Base-by-base conservation (phyloP, 2,888 invertebrate genomes). In the Rhagophthalmus giganteus region DNA sequence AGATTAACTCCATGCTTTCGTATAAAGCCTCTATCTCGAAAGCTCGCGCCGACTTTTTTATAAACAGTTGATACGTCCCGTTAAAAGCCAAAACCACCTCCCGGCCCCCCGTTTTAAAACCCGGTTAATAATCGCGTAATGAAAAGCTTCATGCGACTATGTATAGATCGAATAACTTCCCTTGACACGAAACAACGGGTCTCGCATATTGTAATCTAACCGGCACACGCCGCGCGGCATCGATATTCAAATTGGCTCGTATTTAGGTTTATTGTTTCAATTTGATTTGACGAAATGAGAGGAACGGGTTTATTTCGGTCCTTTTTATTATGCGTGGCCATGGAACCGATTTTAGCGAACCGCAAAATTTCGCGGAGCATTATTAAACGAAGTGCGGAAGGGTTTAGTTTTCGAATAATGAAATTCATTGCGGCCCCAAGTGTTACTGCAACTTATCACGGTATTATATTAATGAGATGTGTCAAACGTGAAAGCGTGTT, bases 211-310 rank as follows among this genome's bases (percentile, higher is more conserved):
- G 39, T 37, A 26, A 37, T 37, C 37, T 13, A 14, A 37, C 26
- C n/a, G n/a, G 28, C 27, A 28, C 28, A 16, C 10, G 2, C 26
- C 27, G 20, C 26, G 27, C 26, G 13, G 27, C 28, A 39, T 32
- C 32, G 40, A 41, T 32, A 41, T 41, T 41, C 40, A 41, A 41
- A 41, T 41, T 24, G 31, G 31, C 4, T 15, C 8, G 31, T 41
- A 41, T 41, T 41, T 41, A 39, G 31, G 40, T 41, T 41, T 41
- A 41, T 41, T 41, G 40, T 41, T 41, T 41, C 40, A 24, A 20
- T 41, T 32, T 32, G 40, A 31, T 41, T 41, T 32, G 40, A 25
- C 13, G 32, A 24, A 30, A 30, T 28, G 39, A 11, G 12, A 13
- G 31, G 20, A 8, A n/a, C 20, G 10, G 40, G 40, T 32, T 32